phyloP scores from a whole-genome alignment of 2,888 invertebrate genomes.

The Andrena chrysosceles region DNA sequence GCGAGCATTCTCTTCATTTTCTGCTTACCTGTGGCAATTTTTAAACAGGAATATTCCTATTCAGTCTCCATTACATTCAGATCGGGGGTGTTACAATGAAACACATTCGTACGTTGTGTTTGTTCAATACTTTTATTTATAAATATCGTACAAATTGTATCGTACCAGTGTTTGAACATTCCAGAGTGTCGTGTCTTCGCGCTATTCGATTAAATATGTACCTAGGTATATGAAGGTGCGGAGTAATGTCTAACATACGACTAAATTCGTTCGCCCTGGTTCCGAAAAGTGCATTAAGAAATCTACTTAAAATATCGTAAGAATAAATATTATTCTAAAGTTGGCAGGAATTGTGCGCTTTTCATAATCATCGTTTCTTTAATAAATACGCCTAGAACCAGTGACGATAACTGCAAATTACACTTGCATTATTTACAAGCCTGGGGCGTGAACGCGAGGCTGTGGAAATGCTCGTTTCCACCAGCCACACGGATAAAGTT shows the following conservation, averaged over 20 bases:
- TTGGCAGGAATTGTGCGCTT: conserved; percentile 3
- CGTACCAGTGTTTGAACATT: background rate
- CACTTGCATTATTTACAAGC: conserved; percentile 45
- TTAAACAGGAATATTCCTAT: background rate
- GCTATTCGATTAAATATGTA: background rate
- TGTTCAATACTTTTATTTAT: conserved; percentile 24
- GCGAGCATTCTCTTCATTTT: background rate
- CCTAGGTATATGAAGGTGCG: background rate
- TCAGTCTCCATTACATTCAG: background rate
- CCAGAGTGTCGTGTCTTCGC: background rate
- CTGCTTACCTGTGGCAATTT: background rate
- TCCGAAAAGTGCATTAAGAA: background rate
- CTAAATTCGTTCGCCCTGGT: background rate
- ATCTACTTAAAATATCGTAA: background rate
- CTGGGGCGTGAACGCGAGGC: background rate
- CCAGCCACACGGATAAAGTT: conserved; percentile 8
- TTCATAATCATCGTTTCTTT: background rate
- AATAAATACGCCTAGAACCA: conserved; percentile 2
- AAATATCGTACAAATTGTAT: conserved; percentile 31
- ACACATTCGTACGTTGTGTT: background rate
- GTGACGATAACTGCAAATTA: conserved; percentile 1
- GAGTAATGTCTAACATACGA: background rate
- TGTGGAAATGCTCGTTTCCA: background rate
- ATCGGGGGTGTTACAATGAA: conserved; percentile 6
- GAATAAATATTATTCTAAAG: conserved; percentile 51